Evolutionary conservation across 2,888 invertebrate species (phyloP).

Genomic region (Gymnosoma rotundatum): DNA sequence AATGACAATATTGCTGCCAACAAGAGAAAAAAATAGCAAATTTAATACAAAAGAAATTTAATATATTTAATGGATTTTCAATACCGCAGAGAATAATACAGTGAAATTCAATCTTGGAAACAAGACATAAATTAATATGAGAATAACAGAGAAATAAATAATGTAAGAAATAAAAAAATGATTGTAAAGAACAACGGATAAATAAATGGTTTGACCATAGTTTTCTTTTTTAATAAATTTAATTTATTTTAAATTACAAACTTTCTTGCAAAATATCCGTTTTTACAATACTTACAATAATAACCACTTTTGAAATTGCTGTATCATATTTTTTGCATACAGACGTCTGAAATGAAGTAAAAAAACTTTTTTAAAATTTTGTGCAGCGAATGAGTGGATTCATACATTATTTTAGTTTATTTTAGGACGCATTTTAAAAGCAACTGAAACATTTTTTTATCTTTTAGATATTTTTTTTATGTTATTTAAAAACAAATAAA

Average conservation of each 20-base stretch:
- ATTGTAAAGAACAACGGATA: constrained; percentile 5
- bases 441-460: constrained; percentile 56
- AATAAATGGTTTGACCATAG: neutral
- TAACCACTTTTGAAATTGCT: constrained; percentile 37
- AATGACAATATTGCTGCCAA: constrained; percentile 68
- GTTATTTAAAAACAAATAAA: constrained; percentile 42
- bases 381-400: constrained; percentile 39
- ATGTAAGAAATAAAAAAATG: neutral
- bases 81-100: constrained; percentile 48
- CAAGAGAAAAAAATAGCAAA: constrained; percentile 42
- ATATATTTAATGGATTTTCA: constrained; percentile 69
- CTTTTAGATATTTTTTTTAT: constrained; percentile 37
- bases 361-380: constrained; percentile 61
- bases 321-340: neutral
- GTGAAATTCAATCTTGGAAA: constrained; percentile 48
- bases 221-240: neutral
- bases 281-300: neutral
- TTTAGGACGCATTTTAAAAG: constrained; percentile 64
- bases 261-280: neutral
- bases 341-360: constrained; percentile 48
- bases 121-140: constrained; percentile 43
- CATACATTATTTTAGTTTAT: constrained; percentile 54
- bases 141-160: constrained; percentile 2
- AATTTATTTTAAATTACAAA: neutral
- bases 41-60: constrained; percentile 61